These are phyloP conservation scores for Arenaria interpres DNA, from an alignment of 2,113 vertebrate genomes.

Conservation along the genomic window DNA sequence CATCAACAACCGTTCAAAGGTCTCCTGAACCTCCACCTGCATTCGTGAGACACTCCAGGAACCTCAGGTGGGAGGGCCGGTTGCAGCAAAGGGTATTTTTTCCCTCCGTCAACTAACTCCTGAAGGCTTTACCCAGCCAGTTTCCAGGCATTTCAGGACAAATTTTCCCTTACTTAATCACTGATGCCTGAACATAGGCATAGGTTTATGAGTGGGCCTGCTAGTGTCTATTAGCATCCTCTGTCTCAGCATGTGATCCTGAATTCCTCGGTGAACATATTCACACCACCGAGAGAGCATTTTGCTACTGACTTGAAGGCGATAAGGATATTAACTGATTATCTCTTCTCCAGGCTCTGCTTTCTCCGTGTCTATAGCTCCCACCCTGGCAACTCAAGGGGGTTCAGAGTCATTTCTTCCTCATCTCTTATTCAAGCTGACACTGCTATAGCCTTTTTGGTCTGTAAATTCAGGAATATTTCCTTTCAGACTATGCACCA, in stretches of 20 bases:
- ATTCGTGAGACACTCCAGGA: fast-evolving
- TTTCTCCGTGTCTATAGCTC: background rate
- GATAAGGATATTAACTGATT: background rate
- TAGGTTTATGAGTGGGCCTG: background rate
- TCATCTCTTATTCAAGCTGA: background rate
- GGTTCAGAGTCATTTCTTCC: background rate
- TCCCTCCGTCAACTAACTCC: background rate
- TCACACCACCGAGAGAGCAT: background rate
- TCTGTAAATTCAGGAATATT: background rate
- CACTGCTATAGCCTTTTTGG: background rate
- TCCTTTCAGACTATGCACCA: background rate
- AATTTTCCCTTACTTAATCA: background rate
- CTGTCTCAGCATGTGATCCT: background rate
- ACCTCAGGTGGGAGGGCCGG: background rate
- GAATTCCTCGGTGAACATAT: background rate
- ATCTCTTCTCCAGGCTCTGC: background rate
- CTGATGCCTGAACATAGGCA: background rate
- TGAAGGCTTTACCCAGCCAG: background rate
- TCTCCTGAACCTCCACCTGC: background rate
- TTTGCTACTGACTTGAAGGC: background rate
- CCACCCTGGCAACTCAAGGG: background rate
- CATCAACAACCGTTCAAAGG: background rate
- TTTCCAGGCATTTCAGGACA: background rate
- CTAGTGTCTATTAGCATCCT: background rate
- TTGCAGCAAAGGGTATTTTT: background rate